Evolutionary conservation across 2,113 vertebrate genomes (phyloP), one percentile per base, ranked within the genome.

Genomic region (Campylorhamphus procurvoides): DNA sequence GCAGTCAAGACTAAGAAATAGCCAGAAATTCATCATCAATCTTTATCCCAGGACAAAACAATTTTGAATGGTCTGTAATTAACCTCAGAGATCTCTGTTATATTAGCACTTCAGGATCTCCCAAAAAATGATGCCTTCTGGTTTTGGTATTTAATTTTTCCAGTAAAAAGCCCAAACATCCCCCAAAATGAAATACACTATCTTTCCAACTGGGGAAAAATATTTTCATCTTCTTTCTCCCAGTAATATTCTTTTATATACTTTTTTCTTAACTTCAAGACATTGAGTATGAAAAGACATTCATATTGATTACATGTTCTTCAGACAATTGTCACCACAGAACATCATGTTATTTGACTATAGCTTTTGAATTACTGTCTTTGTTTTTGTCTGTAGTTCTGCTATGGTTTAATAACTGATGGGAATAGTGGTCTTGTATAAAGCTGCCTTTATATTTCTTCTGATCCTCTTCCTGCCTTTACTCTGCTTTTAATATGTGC

Each of bases 1-100:
- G 47, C 60, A 92, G 84, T 92, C 73, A 87, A 67, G 62, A 58
- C 52, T n/a, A 74, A 90, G 72, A 85, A 93, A 86, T 49, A 50
- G 55, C 25, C 83, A 90, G 59, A 90, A 95, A 95, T 83, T 93
- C 52, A 71, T 74, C 53, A 85, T 83, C 85, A 86, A 14, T 92
- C 83, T 94, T 88, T 86, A 82, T 93, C 88, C 27, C 4, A 7
- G 16, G 37, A 50, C 10, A 81, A 85, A 95, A 68, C 50, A 77
- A 72, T 81, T 86, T 71, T 68, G 56, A 74, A 25, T 72, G 27
- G 29, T 67, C 64, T 92, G 50, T 59, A 92, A 87, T 67, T 91
- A 58, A 49, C 91, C 69, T 58, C 25, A 68, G 73, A 81, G 25
- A 63, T 10, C 7, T 79, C 50, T 75, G 14, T 18, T 94, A 90